Conservation (phyloP, 2,888 invertebrate species). For the Leptinotarsa rubiginosa region DNA sequence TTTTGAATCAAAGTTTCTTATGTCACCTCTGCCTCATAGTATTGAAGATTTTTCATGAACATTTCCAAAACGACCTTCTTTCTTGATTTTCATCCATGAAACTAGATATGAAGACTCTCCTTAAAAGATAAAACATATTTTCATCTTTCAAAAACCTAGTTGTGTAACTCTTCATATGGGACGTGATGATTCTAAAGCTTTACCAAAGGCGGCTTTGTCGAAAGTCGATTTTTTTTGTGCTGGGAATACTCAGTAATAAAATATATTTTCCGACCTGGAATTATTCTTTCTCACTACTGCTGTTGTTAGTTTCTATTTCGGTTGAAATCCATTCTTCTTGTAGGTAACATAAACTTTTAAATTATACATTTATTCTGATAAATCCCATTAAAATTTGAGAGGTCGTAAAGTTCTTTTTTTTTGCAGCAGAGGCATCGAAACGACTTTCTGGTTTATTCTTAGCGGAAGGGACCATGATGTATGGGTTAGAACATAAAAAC, state of each 20-base stretch:
- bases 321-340: conserved; percentile 40
- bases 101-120: too few species aligned
- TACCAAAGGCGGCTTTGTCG: background rate
- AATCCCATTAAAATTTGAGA: conserved; percentile 38
- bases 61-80: too few species aligned
- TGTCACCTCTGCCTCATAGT: too few species aligned
- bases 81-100: too few species aligned
- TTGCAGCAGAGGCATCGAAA: conserved; percentile 76
- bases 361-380: conserved; percentile 37
- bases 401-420: conserved; percentile 39
- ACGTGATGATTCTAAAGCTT: too few species aligned
- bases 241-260: background rate
- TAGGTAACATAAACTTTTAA: conserved; percentile 32
- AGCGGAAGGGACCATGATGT: conserved; percentile 80
- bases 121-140: background rate
- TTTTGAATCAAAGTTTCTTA: too few species aligned
- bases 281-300: background rate
- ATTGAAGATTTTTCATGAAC: too few species aligned
- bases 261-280: conserved; percentile 2
- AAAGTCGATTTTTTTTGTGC: background rate
- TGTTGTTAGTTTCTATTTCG: conserved; percentile 2
- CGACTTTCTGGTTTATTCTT: conserved; percentile 79
- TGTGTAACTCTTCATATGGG: too few species aligned
- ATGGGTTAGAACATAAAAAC: conserved; percentile 78
- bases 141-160: background rate